phyloP scores from a whole-genome alignment of 1,140 invertebrate species.

The Cardiocondyla obscurior region DNA sequence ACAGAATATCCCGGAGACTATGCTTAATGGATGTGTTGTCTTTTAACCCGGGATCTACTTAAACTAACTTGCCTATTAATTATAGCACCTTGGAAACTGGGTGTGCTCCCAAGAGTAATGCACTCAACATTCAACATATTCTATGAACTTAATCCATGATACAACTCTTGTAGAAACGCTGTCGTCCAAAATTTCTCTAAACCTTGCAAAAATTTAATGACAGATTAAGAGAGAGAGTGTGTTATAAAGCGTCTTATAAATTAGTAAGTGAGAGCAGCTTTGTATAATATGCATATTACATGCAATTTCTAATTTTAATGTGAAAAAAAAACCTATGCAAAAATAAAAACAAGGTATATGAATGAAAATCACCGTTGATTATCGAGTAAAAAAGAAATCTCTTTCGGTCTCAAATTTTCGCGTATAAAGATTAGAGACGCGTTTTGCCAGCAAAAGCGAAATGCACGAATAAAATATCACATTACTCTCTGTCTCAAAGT shows the following conservation, averaged over 20 bases:
- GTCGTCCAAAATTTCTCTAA: neutral
- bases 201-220: neutral
- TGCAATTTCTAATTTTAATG: neutral
- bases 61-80: conserved; percentile 55
- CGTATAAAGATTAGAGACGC: neutral
- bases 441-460: neutral
- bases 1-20: conserved; percentile 27
- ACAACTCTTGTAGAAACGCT: neutral
- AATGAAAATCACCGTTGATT: neutral
- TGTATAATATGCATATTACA: neutral
- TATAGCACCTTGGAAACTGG: neutral
- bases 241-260: neutral
- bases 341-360: neutral
- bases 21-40: conserved; percentile 49
- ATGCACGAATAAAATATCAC: conserved; percentile 23
- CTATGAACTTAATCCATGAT: conserved; percentile 1
- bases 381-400: neutral
- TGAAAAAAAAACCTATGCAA: too few species aligned
- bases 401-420: neutral
- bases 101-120: neutral
- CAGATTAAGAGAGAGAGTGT: neutral
- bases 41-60: conserved; percentile 50
- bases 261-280: neutral
- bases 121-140: conserved; percentile 24
- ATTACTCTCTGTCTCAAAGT: conserved; percentile 24